Conservation (phyloP, 2,797 vertebrate genomes). For the Pseudochirops cupreus region DNA sequence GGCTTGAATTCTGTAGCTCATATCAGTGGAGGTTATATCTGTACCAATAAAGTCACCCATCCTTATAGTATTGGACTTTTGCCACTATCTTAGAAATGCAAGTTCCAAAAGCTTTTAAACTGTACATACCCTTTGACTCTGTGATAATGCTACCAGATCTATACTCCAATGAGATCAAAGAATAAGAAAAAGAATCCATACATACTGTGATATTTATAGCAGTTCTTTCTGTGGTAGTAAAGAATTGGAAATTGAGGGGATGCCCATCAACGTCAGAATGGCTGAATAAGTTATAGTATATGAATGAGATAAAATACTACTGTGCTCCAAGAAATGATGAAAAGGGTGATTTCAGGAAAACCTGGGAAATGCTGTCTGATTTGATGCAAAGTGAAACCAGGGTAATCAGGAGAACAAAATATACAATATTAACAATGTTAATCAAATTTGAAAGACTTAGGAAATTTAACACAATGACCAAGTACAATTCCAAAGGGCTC, state of each 20-base stretch:
- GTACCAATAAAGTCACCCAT: background rate
- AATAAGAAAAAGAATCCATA: background rate
- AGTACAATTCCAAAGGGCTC: background rate
- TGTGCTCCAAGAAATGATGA: background rate
- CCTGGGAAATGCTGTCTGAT: background rate
- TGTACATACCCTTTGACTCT: background rate
- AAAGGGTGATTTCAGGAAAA: background rate
- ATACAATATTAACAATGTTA: background rate
- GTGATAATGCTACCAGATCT: background rate
- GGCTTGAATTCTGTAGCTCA: background rate
- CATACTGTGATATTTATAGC: background rate
- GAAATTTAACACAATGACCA: background rate
- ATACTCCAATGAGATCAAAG: too few species aligned
- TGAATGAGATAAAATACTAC: background rate
- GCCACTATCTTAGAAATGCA: background rate
- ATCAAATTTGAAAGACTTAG: background rate
- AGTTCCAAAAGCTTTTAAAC: background rate
- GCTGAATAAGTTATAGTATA: background rate
- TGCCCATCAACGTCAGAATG: background rate
- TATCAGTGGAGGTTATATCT: background rate
- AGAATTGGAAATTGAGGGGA: background rate
- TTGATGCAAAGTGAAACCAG: background rate
- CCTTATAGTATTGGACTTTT: background rate
- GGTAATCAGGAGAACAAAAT: background rate
- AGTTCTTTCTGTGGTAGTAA: background rate